Conservation (phyloP, 2,113 vertebrate genomes). For the Myocastor coypus region DNA sequence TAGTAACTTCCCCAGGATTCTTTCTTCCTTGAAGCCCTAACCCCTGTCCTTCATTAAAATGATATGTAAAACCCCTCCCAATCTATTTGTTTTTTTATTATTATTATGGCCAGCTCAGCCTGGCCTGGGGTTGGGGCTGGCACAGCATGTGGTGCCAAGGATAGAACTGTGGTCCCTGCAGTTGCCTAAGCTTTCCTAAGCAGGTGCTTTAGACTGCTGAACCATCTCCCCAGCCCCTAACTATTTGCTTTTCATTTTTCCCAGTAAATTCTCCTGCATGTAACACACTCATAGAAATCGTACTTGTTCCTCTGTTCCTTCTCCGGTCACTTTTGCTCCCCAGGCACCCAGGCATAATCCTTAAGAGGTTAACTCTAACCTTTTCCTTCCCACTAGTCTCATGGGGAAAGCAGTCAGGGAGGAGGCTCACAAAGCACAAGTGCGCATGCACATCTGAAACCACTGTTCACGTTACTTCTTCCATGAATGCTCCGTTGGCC, state of each 20-base stretch:
- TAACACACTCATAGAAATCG: not conserved
- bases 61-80: not conserved
- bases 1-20: not conserved
- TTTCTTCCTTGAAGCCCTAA: not conserved
- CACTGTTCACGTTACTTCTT: not conserved
- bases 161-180: too few relatives aligned
- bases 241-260: not conserved
- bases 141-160: too few relatives aligned
- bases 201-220: too few relatives aligned
- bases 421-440: not conserved
- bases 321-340: not conserved
- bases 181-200: too few relatives aligned
- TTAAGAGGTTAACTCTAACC: not conserved
- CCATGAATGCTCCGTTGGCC: not conserved
- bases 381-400: not conserved
- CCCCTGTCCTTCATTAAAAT: not conserved
- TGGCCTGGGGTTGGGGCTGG: too few relatives aligned
- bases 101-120: too few relatives aligned
- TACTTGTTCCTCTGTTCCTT: not conserved
- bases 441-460: not conserved
- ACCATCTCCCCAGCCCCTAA: too few relatives aligned
- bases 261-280: not conserved
- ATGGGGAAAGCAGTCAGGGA: not conserved
- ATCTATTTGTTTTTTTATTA: too few relatives aligned
- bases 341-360: not conserved